Percentiles rank a stretch among this genome's conserved stretches.
These are phyloP conservation scores for Eueremaeus valkanovi DNA, from an alignment of 2,888 invertebrate species.

Conservation along the genomic window DNA sequence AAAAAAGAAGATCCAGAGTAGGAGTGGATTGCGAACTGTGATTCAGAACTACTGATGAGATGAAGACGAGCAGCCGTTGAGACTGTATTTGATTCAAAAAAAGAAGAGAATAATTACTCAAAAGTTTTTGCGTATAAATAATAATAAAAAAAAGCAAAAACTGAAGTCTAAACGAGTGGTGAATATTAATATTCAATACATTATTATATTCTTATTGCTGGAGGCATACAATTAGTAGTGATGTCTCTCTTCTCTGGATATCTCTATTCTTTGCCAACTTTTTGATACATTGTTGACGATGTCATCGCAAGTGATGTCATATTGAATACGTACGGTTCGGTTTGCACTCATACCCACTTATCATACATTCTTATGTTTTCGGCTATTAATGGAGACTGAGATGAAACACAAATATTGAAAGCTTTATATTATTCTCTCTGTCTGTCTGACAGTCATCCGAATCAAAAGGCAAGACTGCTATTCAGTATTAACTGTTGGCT, in stretches of 20 bases:
- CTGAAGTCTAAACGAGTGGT: neutral
- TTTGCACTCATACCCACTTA: neutral
- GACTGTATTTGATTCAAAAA: neutral
- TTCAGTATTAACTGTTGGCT: neutral
- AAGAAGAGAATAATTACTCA: neutral
- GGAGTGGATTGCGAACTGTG: neutral
- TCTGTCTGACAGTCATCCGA: neutral
- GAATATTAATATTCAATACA: neutral
- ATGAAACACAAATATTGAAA: neutral
- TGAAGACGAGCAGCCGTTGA: neutral
- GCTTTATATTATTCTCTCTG: neutral
- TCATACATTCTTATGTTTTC: neutral
- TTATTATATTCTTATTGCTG: neutral
- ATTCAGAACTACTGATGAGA: neutral
- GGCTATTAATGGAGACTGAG: neutral
- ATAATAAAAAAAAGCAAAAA: neutral
- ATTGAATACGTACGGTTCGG: neutral
- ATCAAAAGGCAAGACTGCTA: neutral
- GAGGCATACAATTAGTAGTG: neutral
- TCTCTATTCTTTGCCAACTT: neutral
- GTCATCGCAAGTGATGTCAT: constrained; percentile 3
- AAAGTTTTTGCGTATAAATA: too few relatives aligned
- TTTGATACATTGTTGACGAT: neutral
- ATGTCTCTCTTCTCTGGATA: neutral
- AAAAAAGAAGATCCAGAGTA: neutral